phyloP scores from a whole-genome alignment of 2,888 invertebrate genomes.

The Euzophera pinguis region DNA sequence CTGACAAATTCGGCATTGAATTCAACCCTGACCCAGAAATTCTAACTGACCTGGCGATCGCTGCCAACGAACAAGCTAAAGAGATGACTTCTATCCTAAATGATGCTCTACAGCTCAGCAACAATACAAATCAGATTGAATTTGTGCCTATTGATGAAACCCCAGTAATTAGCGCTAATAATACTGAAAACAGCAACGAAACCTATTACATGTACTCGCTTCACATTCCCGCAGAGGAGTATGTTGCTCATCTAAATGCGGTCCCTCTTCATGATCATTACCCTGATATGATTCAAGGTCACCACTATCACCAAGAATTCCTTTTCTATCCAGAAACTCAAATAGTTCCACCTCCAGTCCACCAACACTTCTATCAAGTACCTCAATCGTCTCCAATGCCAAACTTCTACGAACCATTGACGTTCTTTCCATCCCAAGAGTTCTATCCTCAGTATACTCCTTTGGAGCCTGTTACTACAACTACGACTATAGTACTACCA shows the following conservation, averaged over 20 bases:
- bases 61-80: constrained; percentile 59
- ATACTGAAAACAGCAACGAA: constrained; percentile 20
- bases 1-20: constrained; percentile 65
- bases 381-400: constrained; percentile 50
- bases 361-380: constrained; percentile 28
- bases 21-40: constrained; percentile 65
- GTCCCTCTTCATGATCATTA: constrained; percentile 25
- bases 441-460: constrained; percentile 42
- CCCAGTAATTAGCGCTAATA: constrained; percentile 21
- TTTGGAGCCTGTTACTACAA: constrained; percentile 45
- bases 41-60: constrained; percentile 56
- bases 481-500: constrained; percentile 36
- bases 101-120: constrained; percentile 44
- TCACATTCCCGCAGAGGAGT: constrained; percentile 29
- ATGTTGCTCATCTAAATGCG: constrained; percentile 21
- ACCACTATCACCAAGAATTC: constrained; percentile 24
- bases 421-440: constrained; percentile 42
- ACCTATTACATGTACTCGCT: constrained; percentile 35
- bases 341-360: constrained; percentile 38
- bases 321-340: constrained; percentile 48
- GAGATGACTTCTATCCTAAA: constrained; percentile 54
- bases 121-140: constrained; percentile 32
- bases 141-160: constrained; percentile 28
- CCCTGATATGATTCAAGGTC: constrained; percentile 25
- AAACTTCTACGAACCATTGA: constrained; percentile 53